These are phyloP conservation scores for Cyrtonyx montezumae DNA, from an alignment of 2,113 vertebrate species.

Conservation along the genomic window DNA sequence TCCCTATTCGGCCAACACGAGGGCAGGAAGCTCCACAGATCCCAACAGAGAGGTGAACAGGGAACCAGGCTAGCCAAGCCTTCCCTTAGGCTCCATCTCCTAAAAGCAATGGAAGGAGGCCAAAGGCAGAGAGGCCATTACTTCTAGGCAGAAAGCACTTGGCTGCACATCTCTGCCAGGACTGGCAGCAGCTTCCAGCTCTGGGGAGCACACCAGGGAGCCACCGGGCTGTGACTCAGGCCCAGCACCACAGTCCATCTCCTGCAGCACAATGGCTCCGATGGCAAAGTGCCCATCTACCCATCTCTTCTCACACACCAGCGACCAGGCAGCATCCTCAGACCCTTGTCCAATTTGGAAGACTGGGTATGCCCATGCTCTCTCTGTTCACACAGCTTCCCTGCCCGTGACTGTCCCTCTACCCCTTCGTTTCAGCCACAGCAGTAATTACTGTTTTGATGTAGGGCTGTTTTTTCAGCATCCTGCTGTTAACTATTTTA, in stretches of 20 bases:
- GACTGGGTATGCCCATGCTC: background rate
- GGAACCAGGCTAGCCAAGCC: background rate
- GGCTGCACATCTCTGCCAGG: background rate
- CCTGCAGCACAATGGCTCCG: background rate
- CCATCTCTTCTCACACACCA: background rate
- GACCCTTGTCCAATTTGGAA: background rate
- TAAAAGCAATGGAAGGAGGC: slow-evolving; percentile 2
- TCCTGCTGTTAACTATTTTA: background rate
- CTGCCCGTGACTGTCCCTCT: background rate
- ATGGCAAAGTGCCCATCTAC: background rate
- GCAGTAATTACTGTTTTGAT: slow-evolving; percentile 8
- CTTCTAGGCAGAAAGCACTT: slow-evolving; percentile 10
- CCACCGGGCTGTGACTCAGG: background rate
- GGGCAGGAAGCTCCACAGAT: background rate
- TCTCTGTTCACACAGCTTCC: background rate
- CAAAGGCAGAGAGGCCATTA: background rate
- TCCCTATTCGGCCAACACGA: background rate
- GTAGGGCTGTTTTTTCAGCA: background rate
- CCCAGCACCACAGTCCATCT: background rate
- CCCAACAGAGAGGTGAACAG: background rate
- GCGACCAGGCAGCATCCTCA: background rate
- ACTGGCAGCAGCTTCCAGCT: slow-evolving; percentile 14
- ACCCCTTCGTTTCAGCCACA: slow-evolving; percentile 8
- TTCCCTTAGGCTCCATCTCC: background rate
- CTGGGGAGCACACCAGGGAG: fast-evolving